Base-by-base conservation (phyloP, 2,888 invertebrate species). In the Drosophila infuscata region DNA sequence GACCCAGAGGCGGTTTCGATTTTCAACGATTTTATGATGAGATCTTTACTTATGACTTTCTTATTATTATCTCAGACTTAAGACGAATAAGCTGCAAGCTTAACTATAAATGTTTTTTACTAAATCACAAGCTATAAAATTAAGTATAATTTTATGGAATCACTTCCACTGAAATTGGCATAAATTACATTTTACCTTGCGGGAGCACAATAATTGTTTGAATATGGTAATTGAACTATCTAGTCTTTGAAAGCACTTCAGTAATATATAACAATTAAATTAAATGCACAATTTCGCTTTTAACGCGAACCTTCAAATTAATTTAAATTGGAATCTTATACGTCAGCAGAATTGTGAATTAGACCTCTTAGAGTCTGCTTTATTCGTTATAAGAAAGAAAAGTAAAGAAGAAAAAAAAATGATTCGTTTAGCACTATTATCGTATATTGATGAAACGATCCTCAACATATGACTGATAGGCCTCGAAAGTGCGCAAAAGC, bases 371-470 rank as follows among this genome's bases (percentile, higher is more conserved):
- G 54, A 15, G 58, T 59, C 30, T 49, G 8, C 25, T 36, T 32
- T 41, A 25, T 71, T 54, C 43, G 72, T 15, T 25, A 15, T 52
- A 7, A 0, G 5, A 11, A n/a, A 4, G 15, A 8, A 1, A 35
- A 46, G 25, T 25, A 25, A 25, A 38, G 48, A n/a, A 11, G 8
- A 25, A 53, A 1, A 29, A 53, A 12, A 20, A 25, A 20, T 25
- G 25, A 2, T 33, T 63, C 52, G 15, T 62, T 75, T 75, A 70
- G 59, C 75, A 74, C 70, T 36, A 54, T 70, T 70, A 70, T 74
- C 64, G 38, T 11, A 29, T 29, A 56, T 46, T 46, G 43, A 12
- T n/a, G 36, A 68, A 59, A 57, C 56, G 32, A 48, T 54, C 25
- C 15, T 7, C 17, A 6, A 15, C 33, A 29, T 33, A 20, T 5